Base-by-base conservation (phyloP, 2,888 invertebrate genomes). In the Melieria crassipennis region DNA sequence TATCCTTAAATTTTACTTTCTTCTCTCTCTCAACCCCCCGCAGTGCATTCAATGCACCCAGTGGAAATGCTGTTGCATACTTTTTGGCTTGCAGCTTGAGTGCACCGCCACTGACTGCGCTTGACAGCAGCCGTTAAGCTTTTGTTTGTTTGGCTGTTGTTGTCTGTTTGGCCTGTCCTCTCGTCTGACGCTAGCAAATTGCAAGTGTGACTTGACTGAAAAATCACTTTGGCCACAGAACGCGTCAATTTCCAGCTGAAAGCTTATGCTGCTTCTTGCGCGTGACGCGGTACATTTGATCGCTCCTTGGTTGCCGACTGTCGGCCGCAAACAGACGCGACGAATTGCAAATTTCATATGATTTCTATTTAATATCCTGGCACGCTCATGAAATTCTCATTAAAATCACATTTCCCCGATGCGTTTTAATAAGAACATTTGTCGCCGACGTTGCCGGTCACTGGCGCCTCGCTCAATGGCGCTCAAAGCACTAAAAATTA, bases 51-150 rank as follows among this genome's bases (percentile, higher is more conserved):
- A 7, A 42, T 42, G 42, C 30, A 58, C 42, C 58, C 42, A 58
- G 30, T 55, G 64, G 5, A 48, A 13, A 11, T 67, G 67, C 60
- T 50, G 50, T 58, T 60, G 60, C 60, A 45, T 60, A 60, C 58
- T 16, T 4, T 1, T 58, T 42, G 57, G 58, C 58, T 45, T 50
- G 4, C 50, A 48, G 13, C 60, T 60, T 30, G 50, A 67, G 67
- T 60, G 67, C 67, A 67, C 45, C 60, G 58, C 58, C 67, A 30
- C 30, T 42, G 43, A 50, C 60, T 67, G 67, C 67, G 60, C 58
- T 67, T 67, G 67, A 67, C 67, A 67, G 58, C 6, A 47, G 60
- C 50, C 45, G 58, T 60, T 42, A 47, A 48, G 16, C 45, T 60
- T n/a, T 30, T 58, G 48, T 60, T 50, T 60, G 50, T 67, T 50